Conservation (phyloP, 2,797 vertebrate species). For the Muscicapa striata region DNA sequence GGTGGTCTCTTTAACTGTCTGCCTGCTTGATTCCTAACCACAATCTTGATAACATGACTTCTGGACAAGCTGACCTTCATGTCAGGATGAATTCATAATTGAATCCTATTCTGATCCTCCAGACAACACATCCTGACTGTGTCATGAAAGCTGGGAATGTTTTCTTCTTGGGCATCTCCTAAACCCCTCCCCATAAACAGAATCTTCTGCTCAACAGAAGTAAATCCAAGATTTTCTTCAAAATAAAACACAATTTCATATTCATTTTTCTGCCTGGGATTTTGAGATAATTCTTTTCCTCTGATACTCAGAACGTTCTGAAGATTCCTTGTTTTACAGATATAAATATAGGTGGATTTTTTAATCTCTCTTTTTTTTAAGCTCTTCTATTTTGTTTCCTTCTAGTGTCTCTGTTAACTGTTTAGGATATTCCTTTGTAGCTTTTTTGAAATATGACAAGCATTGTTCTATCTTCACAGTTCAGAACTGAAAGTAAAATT, state of each 20-base stretch:
- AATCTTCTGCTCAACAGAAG: background rate
- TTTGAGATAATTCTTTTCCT: constrained; percentile 43
- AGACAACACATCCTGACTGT: background rate
- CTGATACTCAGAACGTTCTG: constrained; percentile 22
- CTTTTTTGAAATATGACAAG: constrained; percentile 35
- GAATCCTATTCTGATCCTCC: background rate
- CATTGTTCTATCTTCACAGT: constrained; percentile 19
- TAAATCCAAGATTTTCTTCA: background rate
- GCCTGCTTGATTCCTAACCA: background rate
- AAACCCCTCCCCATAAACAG: background rate
- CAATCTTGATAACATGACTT: background rate
- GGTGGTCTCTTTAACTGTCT: background rate
- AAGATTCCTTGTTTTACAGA: constrained; percentile 4
- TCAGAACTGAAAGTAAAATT: constrained; percentile 33
- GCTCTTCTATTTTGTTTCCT: constrained; percentile 28
- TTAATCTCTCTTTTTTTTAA: background rate
- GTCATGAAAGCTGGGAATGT: background rate
- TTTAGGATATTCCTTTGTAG: constrained; percentile 47
- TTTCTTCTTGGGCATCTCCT: background rate
- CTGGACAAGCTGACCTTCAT: background rate
- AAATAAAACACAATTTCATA: background rate
- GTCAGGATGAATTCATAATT: background rate
- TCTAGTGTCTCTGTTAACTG: background rate
- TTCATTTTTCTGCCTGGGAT: constrained; percentile 20
- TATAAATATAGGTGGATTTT: background rate